A percentile compares a stretch with the other conserved stretches of the same genome.
phyloP scores from a whole-genome alignment of 2,797 vertebrate genomes.

The Sciurus carolinensis region DNA sequence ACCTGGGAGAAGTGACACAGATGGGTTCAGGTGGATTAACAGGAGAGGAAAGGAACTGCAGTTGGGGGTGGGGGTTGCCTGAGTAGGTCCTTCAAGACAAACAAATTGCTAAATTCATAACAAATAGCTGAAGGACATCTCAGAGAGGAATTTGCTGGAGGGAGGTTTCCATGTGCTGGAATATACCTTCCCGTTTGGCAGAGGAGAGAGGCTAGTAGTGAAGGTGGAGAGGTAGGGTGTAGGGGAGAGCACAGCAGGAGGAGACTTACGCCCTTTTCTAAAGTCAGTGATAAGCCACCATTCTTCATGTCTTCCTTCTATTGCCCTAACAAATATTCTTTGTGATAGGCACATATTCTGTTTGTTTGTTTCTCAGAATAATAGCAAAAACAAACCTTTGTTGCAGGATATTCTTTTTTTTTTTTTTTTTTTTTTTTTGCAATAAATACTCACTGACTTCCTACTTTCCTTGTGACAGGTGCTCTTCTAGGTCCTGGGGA shows the following conservation, averaged over 20 bases:
- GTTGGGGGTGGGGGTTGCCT: neutral
- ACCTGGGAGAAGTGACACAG: neutral
- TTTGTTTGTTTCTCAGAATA: neutral
- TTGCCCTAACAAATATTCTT: neutral
- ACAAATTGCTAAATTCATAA: neutral
- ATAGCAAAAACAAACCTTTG: neutral
- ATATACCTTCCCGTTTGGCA: too few relatives aligned
- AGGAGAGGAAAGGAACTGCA: neutral
- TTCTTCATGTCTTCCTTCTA: neutral
- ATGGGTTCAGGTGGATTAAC: neutral
- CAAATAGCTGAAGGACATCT: too few relatives aligned
- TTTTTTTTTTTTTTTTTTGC: neutral
- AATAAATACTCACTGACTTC: neutral
- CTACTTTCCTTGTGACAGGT: too few relatives aligned
- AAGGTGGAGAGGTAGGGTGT: accelerated
- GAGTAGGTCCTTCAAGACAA: neutral
- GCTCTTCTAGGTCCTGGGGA: neutral
- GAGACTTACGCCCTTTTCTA: neutral
- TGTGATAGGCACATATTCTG: neutral
- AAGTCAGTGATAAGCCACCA: neutral
- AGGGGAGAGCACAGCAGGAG: too few relatives aligned
- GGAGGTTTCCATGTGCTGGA: accelerated
- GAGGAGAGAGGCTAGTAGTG: neutral
- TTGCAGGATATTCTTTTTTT: too few relatives aligned
- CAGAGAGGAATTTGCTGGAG: accelerated